Conservation (phyloP, 2,888 invertebrate genomes). For the Azorinus chamasolen region DNA sequence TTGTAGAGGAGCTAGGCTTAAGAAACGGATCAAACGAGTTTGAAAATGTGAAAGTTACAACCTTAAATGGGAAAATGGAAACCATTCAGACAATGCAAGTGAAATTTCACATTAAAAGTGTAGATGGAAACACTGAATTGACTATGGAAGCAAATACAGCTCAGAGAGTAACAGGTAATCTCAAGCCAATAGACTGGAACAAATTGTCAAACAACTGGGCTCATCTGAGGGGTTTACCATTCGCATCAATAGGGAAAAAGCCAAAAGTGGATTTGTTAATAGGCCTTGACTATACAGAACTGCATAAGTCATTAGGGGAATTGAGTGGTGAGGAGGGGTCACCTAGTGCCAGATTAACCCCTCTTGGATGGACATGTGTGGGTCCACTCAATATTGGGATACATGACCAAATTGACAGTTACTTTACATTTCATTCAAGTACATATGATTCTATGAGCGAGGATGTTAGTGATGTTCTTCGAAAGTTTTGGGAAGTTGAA, state of each 20-base stretch:
- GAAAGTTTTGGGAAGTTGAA: slow-evolving; percentile 52
- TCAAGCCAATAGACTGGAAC: slow-evolving; percentile 23
- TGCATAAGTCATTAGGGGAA: slow-evolving; percentile 46
- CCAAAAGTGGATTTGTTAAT: slow-evolving; percentile 43
- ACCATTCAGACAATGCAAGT: slow-evolving; percentile 42
- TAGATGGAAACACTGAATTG: slow-evolving; percentile 7
- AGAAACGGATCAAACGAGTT: slow-evolving; percentile 19
- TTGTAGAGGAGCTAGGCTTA: slow-evolving; percentile 45
- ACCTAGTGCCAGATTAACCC: slow-evolving; percentile 47
- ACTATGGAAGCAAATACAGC: slow-evolving; percentile 14
- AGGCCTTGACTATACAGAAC: slow-evolving; percentile 47
- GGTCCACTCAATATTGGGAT: slow-evolving; percentile 1
- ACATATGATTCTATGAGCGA: not conserved
- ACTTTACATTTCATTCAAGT: not conserved
- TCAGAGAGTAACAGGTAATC: slow-evolving; percentile 17
- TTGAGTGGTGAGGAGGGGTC: slow-evolving; percentile 33
- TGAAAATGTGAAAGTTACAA: slow-evolving; percentile 27
- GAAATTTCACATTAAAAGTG: slow-evolving; percentile 17
- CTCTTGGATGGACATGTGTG: slow-evolving; percentile 59
- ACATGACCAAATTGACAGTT: not conserved
- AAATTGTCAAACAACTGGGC: slow-evolving; percentile 14
- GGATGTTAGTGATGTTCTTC: slow-evolving; percentile 7
- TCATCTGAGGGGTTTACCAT: slow-evolving; percentile 12
- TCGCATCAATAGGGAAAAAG: slow-evolving; percentile 2
- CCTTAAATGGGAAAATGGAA: slow-evolving; percentile 32